Conservation (phyloP, 2,113 vertebrate species). For the Crotalus helleri region DNA sequence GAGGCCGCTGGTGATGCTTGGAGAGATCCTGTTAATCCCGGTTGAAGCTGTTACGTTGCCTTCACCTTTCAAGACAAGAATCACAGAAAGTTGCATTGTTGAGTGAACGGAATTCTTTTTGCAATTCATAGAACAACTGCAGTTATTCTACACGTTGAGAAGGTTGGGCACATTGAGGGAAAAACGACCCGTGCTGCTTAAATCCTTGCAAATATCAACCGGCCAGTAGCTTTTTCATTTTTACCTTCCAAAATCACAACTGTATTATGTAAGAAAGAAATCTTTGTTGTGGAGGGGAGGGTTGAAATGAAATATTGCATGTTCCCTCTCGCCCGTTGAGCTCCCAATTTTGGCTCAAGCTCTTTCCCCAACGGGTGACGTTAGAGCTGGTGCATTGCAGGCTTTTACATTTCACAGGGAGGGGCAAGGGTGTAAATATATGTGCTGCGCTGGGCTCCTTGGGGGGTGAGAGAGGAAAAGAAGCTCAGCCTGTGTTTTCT, state of each 20-base stretch:
- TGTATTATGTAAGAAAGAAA: neutral
- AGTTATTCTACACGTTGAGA: neutral
- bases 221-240: neutral
- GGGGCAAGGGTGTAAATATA: slow-evolving; percentile 37
- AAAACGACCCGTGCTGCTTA: neutral
- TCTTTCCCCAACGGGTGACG: neutral
- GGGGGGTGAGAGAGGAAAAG: slow-evolving; percentile 18
- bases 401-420: slow-evolving; percentile 41
- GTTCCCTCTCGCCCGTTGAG: neutral
- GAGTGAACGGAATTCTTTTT: neutral
- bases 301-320: neutral
- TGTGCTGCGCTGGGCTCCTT: slow-evolving; percentile 24
- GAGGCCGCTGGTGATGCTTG: neutral
- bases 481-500: neutral
- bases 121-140: neutral
- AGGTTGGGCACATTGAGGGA: neutral
- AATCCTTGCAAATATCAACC: neutral
- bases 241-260: neutral
- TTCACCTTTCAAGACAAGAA: neutral
- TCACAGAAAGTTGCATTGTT: neutral
- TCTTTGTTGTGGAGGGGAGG: neutral
- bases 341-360: neutral
- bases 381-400: slow-evolving; percentile 35
- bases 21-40: neutral
- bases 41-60: neutral